Percentiles rank a stretch among this genome's conserved stretches.
Evolutionary conservation across 2,113 vertebrate genomes (phyloP).

Genomic region (Acanthisitta chloris): DNA sequence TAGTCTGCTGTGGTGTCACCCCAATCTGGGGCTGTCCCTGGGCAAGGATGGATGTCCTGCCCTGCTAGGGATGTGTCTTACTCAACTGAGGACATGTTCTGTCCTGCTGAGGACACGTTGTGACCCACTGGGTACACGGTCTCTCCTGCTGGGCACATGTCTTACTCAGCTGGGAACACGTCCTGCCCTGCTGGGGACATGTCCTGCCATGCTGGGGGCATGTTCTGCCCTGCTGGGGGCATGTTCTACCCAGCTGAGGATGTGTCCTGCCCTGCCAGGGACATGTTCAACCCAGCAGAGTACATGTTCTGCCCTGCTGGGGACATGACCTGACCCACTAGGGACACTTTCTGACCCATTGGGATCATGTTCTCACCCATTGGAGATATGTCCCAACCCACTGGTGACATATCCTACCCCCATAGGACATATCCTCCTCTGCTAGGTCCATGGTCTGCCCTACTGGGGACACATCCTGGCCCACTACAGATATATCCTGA

Average conservation of each 20-base stretch:
- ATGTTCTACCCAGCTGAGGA: not conserved
- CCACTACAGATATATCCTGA: too few relatives aligned
- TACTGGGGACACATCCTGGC: fast-evolving
- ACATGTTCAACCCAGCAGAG: not conserved
- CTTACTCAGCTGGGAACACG: not conserved
- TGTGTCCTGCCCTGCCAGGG: fast-evolving
- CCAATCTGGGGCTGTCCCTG: not conserved
- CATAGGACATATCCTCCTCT: too few relatives aligned
- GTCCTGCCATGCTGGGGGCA: not conserved
- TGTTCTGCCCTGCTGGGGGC: fast-evolving
- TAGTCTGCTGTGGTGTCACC: fast-evolving
- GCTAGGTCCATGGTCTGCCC: not conserved
- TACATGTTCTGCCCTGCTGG: fast-evolving
- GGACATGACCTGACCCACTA: fast-evolving
- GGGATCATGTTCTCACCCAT: fast-evolving
- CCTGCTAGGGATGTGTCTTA: too few relatives aligned
- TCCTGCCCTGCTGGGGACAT: not conserved
- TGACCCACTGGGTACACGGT: not conserved
- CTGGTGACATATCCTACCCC: not conserved
- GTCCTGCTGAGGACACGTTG: not conserved
- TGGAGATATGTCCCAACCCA: not conserved
- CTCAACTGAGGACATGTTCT: not conserved
- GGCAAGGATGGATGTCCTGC: not conserved
- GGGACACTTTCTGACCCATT: fast-evolving
- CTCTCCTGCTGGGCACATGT: not conserved